phyloP scores from a whole-genome alignment of 2,797 vertebrate genomes.

The Siniperca obscura region DNA sequence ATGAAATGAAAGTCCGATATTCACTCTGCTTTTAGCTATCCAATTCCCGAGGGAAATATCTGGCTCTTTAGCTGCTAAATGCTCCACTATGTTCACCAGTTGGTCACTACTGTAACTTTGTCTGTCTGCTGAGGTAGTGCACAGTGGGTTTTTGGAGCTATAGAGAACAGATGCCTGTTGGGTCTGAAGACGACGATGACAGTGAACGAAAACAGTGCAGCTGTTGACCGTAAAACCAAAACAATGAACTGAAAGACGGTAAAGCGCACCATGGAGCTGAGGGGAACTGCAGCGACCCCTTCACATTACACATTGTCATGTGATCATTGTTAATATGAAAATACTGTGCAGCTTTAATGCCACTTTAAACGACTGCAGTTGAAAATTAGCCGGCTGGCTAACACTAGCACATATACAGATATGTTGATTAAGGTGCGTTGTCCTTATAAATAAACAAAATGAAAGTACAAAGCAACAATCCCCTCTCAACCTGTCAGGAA shows the following conservation, averaged over 20 bases:
- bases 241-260: background rate
- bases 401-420: background rate
- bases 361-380: background rate
- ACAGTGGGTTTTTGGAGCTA: background rate
- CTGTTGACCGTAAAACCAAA: background rate
- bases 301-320: background rate
- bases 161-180: background rate
- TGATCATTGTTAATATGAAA: background rate
- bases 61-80: background rate
- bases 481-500: background rate
- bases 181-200: background rate
- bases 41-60: background rate
- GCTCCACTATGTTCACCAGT: background rate
- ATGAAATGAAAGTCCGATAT: background rate
- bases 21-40: conserved; percentile 2
- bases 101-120: too few species aligned
- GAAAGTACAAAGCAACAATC: background rate
- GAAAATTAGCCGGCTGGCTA: background rate
- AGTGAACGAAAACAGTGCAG: background rate
- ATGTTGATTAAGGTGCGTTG: background rate
- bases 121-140: background rate
- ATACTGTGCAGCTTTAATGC: background rate
- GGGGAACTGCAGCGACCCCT: background rate
- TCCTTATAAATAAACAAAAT: background rate
- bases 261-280: background rate